Evolutionary conservation across 2,888 invertebrate genomes (phyloP).

Genomic region (Eumerus sabulonum): DNA sequence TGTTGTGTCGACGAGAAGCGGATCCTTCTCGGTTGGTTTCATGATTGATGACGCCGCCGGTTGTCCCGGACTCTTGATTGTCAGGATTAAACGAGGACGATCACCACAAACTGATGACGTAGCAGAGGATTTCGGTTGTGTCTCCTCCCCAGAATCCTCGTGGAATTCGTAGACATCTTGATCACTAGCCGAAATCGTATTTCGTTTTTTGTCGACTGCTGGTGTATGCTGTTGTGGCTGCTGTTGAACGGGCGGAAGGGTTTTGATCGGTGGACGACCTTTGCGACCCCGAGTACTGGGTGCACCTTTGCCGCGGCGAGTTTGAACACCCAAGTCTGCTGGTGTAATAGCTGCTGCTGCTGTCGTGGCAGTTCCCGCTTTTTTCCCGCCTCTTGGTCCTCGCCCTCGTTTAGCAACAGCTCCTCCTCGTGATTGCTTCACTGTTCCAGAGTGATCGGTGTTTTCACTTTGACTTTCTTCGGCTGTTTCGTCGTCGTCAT

Average conservation of each 20-base stretch:
- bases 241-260: constrained; percentile 55
- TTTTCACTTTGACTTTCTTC: constrained; percentile 67
- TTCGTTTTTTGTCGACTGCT: constrained; percentile 77
- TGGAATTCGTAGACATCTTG: constrained; percentile 94
- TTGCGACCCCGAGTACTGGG: constrained; percentile 77
- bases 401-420: constrained; percentile 73
- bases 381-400: constrained; percentile 76
- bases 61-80: constrained; percentile 85
- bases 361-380: constrained; percentile 23
- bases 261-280: constrained; percentile 78
- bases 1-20: constrained; percentile 66
- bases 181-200: constrained; percentile 69
- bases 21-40: constrained; percentile 69
- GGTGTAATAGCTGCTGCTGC: constrained; percentile 70
- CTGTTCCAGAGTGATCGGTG: constrained; percentile 71
- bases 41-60: constrained; percentile 70
- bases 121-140: constrained; percentile 71
- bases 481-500: constrained; percentile 77
- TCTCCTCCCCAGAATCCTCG: constrained; percentile 92
- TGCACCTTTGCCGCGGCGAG: constrained; percentile 80
- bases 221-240: constrained; percentile 47
- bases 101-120: constrained; percentile 69
- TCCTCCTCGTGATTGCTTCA: constrained; percentile 70
- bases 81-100: constrained; percentile 88
- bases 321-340: constrained; percentile 80